A percentile compares a stretch with the other conserved stretches of the same genome.
These are phyloP conservation scores for Sakesphorus luctuosus DNA, from an alignment of 2,113 vertebrate genomes.

Conservation along the genomic window DNA sequence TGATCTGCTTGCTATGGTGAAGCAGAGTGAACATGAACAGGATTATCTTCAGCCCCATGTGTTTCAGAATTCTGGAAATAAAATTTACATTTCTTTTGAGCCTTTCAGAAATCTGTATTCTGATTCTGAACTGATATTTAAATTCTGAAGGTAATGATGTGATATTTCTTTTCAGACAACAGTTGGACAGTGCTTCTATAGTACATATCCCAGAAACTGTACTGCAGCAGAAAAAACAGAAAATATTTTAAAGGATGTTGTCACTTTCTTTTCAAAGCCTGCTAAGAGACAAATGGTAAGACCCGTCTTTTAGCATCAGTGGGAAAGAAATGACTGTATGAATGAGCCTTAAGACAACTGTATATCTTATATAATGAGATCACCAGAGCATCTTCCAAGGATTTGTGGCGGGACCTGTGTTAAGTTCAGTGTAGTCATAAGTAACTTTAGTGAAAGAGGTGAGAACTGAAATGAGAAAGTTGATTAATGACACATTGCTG, in stretches of 20 bases:
- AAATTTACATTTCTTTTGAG: background rate
- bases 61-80: background rate
- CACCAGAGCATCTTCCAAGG: background rate
- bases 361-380: background rate
- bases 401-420: background rate
- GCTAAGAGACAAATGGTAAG: slow-evolving; percentile 86
- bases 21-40: background rate
- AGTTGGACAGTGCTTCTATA: slow-evolving; percentile 82
- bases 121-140: background rate
- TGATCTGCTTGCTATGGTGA: background rate
- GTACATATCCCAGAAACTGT: slow-evolving; percentile 75
- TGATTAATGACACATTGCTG: background rate
- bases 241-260: slow-evolving; percentile 75
- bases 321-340: background rate
- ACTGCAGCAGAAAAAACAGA: slow-evolving; percentile 43
- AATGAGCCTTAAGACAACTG: background rate
- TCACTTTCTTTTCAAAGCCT: slow-evolving; percentile 85
- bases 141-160: background rate
- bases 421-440: background rate
- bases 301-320: background rate
- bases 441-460: background rate
- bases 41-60: background rate
- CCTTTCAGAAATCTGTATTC: background rate
- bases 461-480: background rate
- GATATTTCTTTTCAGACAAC: slow-evolving; percentile 78